These are phyloP conservation scores for Sebastes itinus DNA, from an alignment of 2,797 vertebrate species.

Conservation along the genomic window DNA sequence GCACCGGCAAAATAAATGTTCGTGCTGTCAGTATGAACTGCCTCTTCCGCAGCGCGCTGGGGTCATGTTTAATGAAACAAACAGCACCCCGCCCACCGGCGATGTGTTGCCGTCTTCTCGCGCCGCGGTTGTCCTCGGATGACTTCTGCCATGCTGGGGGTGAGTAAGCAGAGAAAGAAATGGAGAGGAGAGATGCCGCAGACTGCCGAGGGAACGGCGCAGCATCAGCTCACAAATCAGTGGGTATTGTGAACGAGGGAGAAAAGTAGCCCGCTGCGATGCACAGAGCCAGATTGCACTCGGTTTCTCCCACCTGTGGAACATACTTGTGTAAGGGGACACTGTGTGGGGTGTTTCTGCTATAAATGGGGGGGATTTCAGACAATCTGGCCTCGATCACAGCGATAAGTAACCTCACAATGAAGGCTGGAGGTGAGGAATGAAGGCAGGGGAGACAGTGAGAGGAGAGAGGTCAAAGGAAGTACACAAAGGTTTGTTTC, in stretches of 20 bases:
- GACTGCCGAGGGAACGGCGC: conserved; percentile 32
- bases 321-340: conserved; percentile 9
- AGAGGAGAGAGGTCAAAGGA: conserved; percentile 3
- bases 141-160: conserved; percentile 42
- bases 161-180: conserved; percentile 30
- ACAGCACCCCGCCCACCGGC: conserved; percentile 19
- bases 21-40: conserved; percentile 30
- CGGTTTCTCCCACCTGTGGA: conserved; percentile 36
- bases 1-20: conserved; percentile 45
- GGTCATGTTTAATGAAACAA: conserved; percentile 71
- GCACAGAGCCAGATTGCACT: conserved; percentile 22
- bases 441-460: background rate
- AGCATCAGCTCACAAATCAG: conserved; percentile 55
- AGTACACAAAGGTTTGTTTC: background rate
- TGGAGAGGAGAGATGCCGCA: conserved; percentile 15
- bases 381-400: conserved; percentile 4
- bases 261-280: conserved; percentile 37
- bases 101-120: conserved; percentile 10
- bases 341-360: background rate
- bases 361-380: background rate
- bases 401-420: background rate
- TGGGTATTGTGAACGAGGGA: conserved; percentile 32
- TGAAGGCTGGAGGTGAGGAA: background rate
- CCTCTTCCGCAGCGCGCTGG: conserved; percentile 25
- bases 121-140: conserved; percentile 53